Evolutionary conservation across 2,113 vertebrate genomes (phyloP).

Genomic region (Chionis minor): DNA sequence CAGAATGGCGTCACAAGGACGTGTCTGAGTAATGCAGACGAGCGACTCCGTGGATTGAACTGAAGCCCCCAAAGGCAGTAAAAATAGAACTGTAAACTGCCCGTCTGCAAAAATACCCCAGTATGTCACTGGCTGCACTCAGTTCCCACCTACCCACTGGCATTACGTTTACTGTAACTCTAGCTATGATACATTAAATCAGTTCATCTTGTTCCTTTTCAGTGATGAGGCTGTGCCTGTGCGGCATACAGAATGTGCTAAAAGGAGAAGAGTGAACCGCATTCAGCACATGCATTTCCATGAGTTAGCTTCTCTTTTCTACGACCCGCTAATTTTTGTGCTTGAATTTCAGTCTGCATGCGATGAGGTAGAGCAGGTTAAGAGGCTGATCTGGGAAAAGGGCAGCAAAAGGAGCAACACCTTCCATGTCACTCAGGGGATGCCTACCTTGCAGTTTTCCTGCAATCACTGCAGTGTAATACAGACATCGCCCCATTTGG

Average conservation of each 20-base stretch:
- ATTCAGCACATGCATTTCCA: background rate
- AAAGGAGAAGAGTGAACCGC: background rate
- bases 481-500: background rate
- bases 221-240: background rate
- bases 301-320: background rate
- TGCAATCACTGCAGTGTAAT: background rate
- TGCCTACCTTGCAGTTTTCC: background rate
- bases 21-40: background rate
- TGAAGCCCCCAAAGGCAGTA: background rate
- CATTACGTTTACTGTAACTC: background rate
- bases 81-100: slow-evolving; percentile 27
- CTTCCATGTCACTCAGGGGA: background rate
- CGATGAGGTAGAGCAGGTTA: background rate
- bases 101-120: slow-evolving; percentile 4
- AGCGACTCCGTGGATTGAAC: background rate
- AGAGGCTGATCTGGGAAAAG: background rate
- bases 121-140: background rate
- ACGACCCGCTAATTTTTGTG: background rate
- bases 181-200: background rate
- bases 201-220: background rate
- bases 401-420: background rate
- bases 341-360: background rate
- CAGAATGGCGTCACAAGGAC: background rate
- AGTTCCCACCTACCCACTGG: background rate
- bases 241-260: background rate